These are phyloP conservation scores for Nemapogon koenigi DNA, from an alignment of 2,888 invertebrate species.

Conservation along the genomic window DNA sequence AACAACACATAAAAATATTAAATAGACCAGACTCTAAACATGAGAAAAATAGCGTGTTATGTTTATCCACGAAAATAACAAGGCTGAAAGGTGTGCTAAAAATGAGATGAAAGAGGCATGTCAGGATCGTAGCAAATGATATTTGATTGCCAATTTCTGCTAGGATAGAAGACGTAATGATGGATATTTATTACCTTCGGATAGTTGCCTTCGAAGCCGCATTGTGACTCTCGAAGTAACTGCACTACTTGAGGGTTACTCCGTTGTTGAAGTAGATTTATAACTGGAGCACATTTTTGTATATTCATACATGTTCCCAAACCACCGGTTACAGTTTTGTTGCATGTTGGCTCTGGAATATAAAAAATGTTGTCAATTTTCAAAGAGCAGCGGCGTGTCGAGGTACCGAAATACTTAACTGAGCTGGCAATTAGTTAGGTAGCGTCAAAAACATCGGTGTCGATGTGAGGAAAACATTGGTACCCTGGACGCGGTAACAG, in stretches of 20 bases:
- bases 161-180: background rate
- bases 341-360: background rate
- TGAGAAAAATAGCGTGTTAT: background rate
- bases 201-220: constrained; percentile 69
- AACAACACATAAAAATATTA: background rate
- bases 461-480: too few species aligned
- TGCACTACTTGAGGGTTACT: constrained; percentile 44
- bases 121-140: too few species aligned
- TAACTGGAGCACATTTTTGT: constrained; percentile 59
- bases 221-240: constrained; percentile 69
- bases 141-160: too few species aligned
- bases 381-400: too few species aligned
- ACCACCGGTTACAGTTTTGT: constrained; percentile 55
- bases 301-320: constrained; percentile 49
- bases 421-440: too few species aligned
- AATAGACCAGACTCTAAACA: too few species aligned
- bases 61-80: background rate
- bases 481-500: too few species aligned
- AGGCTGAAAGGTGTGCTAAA: too few species aligned
- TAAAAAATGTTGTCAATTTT: too few species aligned
- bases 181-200: constrained; percentile 63
- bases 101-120: too few species aligned
- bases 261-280: constrained; percentile 28
- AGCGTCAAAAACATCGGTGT: too few species aligned
- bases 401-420: too few species aligned